Evolutionary conservation across 2,888 invertebrate genomes (phyloP).

Genomic region (Eupsilia transversa): DNA sequence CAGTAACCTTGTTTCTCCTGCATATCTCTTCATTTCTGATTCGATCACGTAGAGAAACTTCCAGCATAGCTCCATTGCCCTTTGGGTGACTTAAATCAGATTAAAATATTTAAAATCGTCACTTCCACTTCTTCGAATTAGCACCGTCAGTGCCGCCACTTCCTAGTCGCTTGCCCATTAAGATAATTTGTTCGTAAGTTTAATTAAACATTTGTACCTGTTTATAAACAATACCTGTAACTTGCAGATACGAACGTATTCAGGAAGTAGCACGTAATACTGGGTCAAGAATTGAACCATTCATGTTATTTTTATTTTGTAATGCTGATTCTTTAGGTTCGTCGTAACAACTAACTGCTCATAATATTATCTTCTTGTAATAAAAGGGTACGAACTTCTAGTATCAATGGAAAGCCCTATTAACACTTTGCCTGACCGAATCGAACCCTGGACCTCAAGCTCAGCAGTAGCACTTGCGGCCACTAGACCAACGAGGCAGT

Average conservation of each 20-base stretch:
- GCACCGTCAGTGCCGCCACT: conserved; percentile 10
- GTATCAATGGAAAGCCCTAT: too few species aligned
- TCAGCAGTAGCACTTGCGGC: too few species aligned
- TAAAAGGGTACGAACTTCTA: not conserved
- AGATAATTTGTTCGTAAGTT: conserved; percentile 29
- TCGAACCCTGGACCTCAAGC: too few species aligned
- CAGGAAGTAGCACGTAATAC: not conserved
- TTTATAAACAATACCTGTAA: conserved; percentile 30
- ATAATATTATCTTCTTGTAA: not conserved
- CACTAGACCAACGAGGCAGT: too few species aligned
- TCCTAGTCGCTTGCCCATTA: conserved; percentile 38
- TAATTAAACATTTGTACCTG: conserved; percentile 11
- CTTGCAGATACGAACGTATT: not conserved
- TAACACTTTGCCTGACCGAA: too few species aligned
- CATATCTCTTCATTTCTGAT: too few species aligned
- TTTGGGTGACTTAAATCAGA: not conserved
- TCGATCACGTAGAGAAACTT: too few species aligned
- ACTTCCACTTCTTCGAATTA: conserved; percentile 15
- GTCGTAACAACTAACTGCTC: not conserved
- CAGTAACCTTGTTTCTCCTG: too few species aligned
- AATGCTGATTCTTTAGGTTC: too few species aligned
- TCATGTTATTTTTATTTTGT: not conserved
- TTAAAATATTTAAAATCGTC: not conserved
- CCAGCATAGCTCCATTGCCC: too few species aligned
- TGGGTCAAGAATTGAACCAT: conserved; percentile 22